These are phyloP conservation scores for Brevipalpus yothersi DNA, from an alignment of 1,140 invertebrate genomes.

Conservation along the genomic window DNA sequence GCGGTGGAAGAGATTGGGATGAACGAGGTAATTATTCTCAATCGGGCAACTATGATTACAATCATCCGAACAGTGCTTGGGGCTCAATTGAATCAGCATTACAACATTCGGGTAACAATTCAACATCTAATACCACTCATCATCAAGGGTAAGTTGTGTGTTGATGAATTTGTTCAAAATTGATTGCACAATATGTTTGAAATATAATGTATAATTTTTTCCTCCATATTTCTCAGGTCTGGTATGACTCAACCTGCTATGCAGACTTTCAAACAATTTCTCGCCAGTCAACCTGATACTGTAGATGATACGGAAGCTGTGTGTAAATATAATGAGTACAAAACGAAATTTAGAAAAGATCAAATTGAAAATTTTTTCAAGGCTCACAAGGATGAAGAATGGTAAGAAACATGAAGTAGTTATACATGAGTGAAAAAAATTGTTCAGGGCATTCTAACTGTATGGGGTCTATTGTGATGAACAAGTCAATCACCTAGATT, in stretches of 20 bases:
- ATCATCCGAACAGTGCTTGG: not conserved
- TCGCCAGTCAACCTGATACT: conserved; percentile 83
- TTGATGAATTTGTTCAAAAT: not conserved
- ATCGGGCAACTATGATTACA: not conserved
- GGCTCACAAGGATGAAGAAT: conserved; percentile 97
- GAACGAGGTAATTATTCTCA: conserved; percentile 1
- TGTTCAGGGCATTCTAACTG: not conserved
- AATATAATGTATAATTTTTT: not conserved
- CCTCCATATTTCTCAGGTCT: conserved; percentile 11
- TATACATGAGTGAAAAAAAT: not conserved
- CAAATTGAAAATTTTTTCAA: conserved; percentile 98
- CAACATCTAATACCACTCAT: not conserved
- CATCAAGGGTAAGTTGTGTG: conserved; percentile 3
- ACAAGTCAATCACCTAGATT: not conserved
- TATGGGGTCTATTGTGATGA: not conserved
- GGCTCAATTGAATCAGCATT: not conserved
- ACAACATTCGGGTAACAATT: not conserved
- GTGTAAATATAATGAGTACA: conserved; percentile 94
- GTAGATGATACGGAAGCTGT: conserved; percentile 92
- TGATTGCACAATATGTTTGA: no score
- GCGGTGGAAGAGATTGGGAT: conserved; percentile 35
- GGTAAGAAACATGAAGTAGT: conserved; percentile 35
- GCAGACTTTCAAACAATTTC: conserved; percentile 91
- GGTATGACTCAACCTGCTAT: conserved; percentile 50
- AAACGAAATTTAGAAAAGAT: conserved; percentile 79